Evolutionary conservation across 2,888 invertebrate genomes (phyloP), one percentile per base, ranked within the genome.

Genomic region (Lepeophtheirus nordmannii): DNA sequence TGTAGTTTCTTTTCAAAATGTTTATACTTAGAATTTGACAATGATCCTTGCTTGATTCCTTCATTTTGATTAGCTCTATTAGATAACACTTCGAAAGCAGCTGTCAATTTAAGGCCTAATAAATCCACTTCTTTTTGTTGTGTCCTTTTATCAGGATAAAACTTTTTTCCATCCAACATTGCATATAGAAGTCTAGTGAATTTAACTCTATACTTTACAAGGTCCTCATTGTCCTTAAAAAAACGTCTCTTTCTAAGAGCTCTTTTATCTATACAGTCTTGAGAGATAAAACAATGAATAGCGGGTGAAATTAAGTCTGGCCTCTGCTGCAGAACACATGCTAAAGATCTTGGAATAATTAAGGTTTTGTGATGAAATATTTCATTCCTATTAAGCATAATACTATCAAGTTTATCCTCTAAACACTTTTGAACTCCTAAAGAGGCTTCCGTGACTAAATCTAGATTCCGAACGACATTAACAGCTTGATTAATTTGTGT

Each of bases 181-280:
- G 63, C 63, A n/a, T 63, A 63, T 37, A 63, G 17, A 22, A 41
- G 53, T 23, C 38, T 17, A 37, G 63, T 46, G 3, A 63, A 14
- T 17, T 11, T 10, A 14, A 63, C 20, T 12, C 63, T 37, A 14
- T 17, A 12, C 1, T 46, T 63, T 20, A 46, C 22, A 17, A 63
- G 38, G 10, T 38, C 63, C 3, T 17, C 14, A 10, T 46, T 14
- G 11, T n/a, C 30, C n/a, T 23, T 23, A 17, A 61, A 61, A 37
- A n/a, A n/a, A 22, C 30, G 20, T 37, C 7, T 12, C 3, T n/a
- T n/a, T 17, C 61, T 22, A 14, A n/a, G 22, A 30, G 61, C n/a
- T 37, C 38, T 61, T n/a, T 30, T 30, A 37, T 23, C 56, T 1
- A 14, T 56, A 10, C 30, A 30, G 9, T 63, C 63, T 20, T 30